Evolutionary conservation across 2,888 invertebrate species (phyloP), one percentile per base, ranked within the genome.

Genomic region (Dryomyza anilis): DNA sequence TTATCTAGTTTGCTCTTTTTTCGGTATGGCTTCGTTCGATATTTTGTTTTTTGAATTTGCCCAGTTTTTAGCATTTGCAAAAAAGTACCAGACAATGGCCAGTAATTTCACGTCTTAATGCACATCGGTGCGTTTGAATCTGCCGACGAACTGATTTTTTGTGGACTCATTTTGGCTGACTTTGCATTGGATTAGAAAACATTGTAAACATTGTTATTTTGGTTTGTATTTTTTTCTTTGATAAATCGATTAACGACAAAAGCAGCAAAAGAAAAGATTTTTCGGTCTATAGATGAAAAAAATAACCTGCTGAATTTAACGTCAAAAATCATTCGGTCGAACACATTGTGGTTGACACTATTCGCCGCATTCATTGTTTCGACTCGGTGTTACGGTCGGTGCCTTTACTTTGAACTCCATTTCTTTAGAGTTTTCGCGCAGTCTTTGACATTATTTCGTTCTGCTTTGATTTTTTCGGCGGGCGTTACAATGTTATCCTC

Each of bases 31-130:
- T 25, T 12, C 14, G 14, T 36, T 56, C 19, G 43, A 43, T 43
- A 39, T 33, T 56, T 39, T 57, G 39, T 57, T 39, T 25, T 25
- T 10, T 27, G 16, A 52, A 16, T 39, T 14, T 43, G 23, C 7
- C 39, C 27, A 33, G 43, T 46, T 60, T 65, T 65, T 29, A 39
- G 52, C 50, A 65, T 56, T 53, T 64, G 52, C n/a, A 64, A 58
- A 63, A 66, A 58, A 45, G 33, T 64, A 12, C 43, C n/a, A 21
- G n/a, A 76, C 76, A 77, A 77, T 73, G 71, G 21, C n/a, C 72
- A 76, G 75, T 76, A 77, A 79, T 79, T 78, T 79, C 76, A 78
- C 77, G 78, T 78, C 76, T 76, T 75, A 75, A 74, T 78, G 72
- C 73, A 39, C 19, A 56, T 23, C 39, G 16, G 16, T 25, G 29